Conservation (phyloP, 1,140 invertebrate genomes). For the Pogonognathellus flavescens region DNA sequence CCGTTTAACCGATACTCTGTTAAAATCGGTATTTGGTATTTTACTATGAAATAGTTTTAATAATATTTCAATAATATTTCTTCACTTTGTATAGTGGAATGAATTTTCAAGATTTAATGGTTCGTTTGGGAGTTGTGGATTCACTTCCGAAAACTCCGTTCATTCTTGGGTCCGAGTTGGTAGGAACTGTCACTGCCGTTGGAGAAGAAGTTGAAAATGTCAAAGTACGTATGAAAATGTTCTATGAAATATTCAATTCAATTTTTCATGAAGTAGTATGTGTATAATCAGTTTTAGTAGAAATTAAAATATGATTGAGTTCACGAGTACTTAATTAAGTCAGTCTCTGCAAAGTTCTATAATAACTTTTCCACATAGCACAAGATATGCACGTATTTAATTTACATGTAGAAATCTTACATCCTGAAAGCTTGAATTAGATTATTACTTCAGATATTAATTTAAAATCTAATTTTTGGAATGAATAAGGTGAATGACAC, state of each 20-base stretch:
- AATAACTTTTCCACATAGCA: no score
- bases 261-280: no score
- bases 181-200: conserved; percentile 85
- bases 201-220: conserved; percentile 87
- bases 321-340: not conserved
- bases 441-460: not conserved
- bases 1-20: no score
- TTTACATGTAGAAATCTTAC: no score
- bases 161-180: conserved; percentile 89
- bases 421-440: no score
- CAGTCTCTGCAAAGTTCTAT: not conserved
- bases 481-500: conserved; percentile 83
- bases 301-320: not conserved
- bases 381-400: no score
- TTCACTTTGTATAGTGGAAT: conserved; percentile 78
- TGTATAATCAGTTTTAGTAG: not conserved
- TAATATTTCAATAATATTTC: no score
- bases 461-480: conserved; percentile 5
- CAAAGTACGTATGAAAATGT: conserved; percentile 75
- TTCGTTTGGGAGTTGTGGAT: conserved; percentile 86
- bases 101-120: conserved; percentile 89
- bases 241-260: not conserved
- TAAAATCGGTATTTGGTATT: no score
- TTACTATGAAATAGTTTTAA: no score
- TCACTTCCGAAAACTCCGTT: conserved; percentile 84